Evolutionary conservation across 2,888 invertebrate genomes (phyloP).

Genomic region (Oxycera nigricornis): DNA sequence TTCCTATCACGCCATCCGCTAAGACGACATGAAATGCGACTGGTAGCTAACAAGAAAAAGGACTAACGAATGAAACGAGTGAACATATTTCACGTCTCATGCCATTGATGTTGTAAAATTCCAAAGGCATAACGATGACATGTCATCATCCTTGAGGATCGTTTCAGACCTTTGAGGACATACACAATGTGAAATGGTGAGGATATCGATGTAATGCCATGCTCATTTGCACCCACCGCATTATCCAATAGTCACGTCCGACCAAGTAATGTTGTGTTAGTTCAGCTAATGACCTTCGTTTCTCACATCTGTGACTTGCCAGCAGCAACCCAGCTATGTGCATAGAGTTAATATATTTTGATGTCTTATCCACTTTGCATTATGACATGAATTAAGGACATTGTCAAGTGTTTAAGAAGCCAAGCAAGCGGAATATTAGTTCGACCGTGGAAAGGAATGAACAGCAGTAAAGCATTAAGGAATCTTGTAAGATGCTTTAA

Average conservation of each 20-base stretch:
- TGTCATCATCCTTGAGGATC: background rate
- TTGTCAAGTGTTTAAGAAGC: background rate
- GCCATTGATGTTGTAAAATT: slow-evolving; percentile 18
- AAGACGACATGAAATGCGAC: background rate
- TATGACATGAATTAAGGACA: slow-evolving; percentile 1
- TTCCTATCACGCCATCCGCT: background rate
- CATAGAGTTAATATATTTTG: slow-evolving; percentile 18
- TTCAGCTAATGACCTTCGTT: slow-evolving; percentile 15
- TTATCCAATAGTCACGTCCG: slow-evolving; percentile 22
- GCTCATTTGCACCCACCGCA: slow-evolving; percentile 24
- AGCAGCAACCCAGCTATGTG: slow-evolving; percentile 1
- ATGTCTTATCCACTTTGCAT: slow-evolving; percentile 20
- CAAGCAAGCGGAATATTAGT: background rate
- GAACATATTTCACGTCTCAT: slow-evolving; percentile 12
- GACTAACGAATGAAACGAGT: background rate
- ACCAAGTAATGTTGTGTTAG: slow-evolving; percentile 12
- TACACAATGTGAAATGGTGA: background rate
- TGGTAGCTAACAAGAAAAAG: background rate
- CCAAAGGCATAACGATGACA: slow-evolving; percentile 10
- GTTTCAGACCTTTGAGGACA: background rate
- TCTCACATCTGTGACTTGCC: background rate
- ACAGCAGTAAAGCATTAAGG: no score
- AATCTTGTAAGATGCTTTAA: background rate
- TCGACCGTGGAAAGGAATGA: no score
- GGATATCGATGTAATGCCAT: background rate